A percentile compares a stretch with the other conserved stretches of the same genome.
Conservation (phyloP, 2,797 vertebrate genomes). For the Acipenser transmontanus region DNA sequence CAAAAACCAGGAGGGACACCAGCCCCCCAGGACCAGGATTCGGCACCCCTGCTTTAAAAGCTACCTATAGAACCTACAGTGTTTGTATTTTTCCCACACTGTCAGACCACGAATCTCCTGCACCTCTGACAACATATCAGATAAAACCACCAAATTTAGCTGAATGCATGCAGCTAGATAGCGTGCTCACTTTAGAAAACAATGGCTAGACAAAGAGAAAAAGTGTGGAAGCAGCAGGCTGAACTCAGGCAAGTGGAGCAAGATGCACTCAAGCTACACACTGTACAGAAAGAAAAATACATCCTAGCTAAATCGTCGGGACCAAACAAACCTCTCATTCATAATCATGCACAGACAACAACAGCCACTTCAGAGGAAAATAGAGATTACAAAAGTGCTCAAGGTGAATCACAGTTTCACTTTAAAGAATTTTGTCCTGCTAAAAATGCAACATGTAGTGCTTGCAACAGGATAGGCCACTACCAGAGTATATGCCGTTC, state of each 20-base stretch:
- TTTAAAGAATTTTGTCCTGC: neutral
- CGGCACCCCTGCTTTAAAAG: no score
- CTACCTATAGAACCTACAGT: no score
- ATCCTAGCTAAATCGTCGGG: neutral
- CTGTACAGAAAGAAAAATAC: neutral
- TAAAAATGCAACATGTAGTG: neutral
- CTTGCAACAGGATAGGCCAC: neutral
- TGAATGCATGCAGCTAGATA: no score
- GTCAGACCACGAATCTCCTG: no score
- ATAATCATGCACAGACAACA: neutral
- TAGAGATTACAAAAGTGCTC: neutral
- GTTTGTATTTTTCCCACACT: no score
- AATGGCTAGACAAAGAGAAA: neutral
- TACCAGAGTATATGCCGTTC: neutral
- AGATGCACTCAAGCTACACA: neutral
- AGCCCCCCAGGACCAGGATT: no score
- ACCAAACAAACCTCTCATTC: neutral
- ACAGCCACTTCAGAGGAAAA: no score
- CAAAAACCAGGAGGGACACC: no score
- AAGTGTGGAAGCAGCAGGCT: neutral
- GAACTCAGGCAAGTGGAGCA: neutral
- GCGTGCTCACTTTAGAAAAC: neutral
- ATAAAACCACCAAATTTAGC: no score
- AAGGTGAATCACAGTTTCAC: no score
- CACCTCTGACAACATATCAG: no score